Base-by-base conservation (phyloP, 2,113 vertebrate species). In the Calyptommatus sinebrachiatus region DNA sequence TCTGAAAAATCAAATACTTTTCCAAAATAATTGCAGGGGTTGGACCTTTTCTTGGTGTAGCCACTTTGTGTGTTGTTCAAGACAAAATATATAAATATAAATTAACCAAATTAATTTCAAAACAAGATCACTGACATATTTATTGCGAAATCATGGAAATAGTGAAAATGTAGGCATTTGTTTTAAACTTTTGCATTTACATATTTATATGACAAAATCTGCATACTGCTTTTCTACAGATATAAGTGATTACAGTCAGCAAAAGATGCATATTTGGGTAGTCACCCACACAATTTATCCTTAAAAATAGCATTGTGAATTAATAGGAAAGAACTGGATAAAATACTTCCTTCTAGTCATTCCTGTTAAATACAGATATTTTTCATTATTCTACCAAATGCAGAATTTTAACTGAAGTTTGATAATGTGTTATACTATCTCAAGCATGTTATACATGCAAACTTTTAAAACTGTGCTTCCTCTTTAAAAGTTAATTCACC, bases 291-390 rank as follows among this genome's bases (percentile, higher is more conserved):
- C 35, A 41, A 41, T 41, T 41, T 41, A 41, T 41, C 35, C 35
- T 41, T 41, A 41, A 41, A 41, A 41, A 41, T n/a, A 41, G 35
- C 35, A 41, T 72, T 71, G 76, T 71, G 57, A 53, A 72, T 60
- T n/a, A 31, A 72, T n/a, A 80, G 60, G 82, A 79, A 50, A 70
- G 41, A 69, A 76, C 66, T 76, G 74, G 46, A 60, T 72, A 68
- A 71, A 80, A 67, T 76, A 31, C 71, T 76, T 80, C n/a, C 57
- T 35, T 76, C 20, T 24, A 62, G 57, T 21, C 11, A 2, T 63
- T 63, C 68, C 61, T 61, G 35, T 76, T 31, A 80, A 35, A 80
- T 48, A 60, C 31, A 41, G 66, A 71, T 48, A 8, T 48, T 69
- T 63, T 75, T 35, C 29, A 74, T 70, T 57, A 50, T 22, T 69